phyloP scores from a whole-genome alignment of 2,113 vertebrate species.

The Passer domesticus region DNA sequence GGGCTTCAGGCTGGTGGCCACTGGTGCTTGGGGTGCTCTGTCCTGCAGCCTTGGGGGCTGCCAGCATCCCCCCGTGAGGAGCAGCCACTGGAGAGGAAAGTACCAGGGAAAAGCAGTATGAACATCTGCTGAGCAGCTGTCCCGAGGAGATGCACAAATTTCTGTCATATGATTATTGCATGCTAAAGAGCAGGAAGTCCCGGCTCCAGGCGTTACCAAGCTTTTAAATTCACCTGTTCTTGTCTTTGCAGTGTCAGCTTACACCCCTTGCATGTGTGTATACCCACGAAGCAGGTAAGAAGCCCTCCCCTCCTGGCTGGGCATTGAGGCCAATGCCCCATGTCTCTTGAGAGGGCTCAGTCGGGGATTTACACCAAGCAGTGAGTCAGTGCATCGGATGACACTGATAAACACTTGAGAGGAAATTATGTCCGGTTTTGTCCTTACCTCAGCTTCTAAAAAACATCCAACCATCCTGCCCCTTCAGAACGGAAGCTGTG shows the following conservation, averaged over 20 bases:
- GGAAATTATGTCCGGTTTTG: not conserved
- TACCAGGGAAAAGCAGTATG: not conserved
- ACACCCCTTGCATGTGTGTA: not conserved
- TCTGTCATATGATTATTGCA: no score
- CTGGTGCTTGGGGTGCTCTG: not conserved
- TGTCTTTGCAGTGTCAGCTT: not conserved
- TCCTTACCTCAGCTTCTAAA: not conserved
- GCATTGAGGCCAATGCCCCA: not conserved
- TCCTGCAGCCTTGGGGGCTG: not conserved
- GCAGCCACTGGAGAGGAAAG: not conserved
- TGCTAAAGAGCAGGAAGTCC: not conserved
- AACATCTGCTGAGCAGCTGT: not conserved
- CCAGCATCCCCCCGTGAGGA: not conserved
- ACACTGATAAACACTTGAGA: not conserved
- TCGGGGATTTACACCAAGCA: accelerated
- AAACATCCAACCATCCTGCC: not conserved
- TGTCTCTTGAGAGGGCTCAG: not conserved
- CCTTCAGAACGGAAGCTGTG: not conserved
- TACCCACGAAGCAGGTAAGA: not conserved
- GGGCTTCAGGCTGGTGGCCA: not conserved
- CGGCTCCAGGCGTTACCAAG: not conserved
- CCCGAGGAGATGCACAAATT: not conserved
- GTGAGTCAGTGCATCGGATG: accelerated
- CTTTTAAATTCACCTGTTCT: not conserved
- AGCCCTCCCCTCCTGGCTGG: not conserved